Evolutionary conservation across 2,797 vertebrate genomes (phyloP), one percentile per base, ranked within the genome.

Genomic region (Gymnothorax reevesii): DNA sequence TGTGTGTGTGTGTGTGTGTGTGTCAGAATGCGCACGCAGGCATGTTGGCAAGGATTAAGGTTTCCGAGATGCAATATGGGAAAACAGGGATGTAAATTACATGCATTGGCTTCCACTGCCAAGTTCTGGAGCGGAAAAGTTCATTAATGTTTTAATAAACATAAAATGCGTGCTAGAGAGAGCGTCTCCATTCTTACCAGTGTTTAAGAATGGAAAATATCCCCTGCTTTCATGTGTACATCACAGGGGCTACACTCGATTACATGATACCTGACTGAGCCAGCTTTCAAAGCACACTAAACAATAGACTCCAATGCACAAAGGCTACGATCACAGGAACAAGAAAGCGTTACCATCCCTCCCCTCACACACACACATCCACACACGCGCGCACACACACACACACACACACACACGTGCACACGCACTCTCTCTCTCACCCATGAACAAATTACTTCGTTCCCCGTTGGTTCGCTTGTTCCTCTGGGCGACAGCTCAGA

Each of bases 21-120:
- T 80, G 80, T 86, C 62, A 49, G 33, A 83, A 54, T 73, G 79
- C 59, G 64, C 73, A 25, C 83, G 80, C 52, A 54, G 33, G 52
- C 42, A 55, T 54, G 20, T 22, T 66, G 62, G 62, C 0, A 66
- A 66, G 7, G 20, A 22, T 66, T 66, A 22, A 22, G 20, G 62
- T 22, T 6, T 20, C 62, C n/a, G 62, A 12, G n/a, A 66, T 66
- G 20, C 22, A 66, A 66, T 22, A 22, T 20, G 1, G 62, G 62
- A n/a, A 66, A 66, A 66, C 20, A 22, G 22, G 62, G 62, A 66
- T 66, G 62, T 5, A 66, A 66, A 66, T 66, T 62, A 12, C n/a
- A 22, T 66, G 62, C n/a, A n/a, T n/a, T 66, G 20, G n/a, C 20
- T 66, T 66, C 62, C 7, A 4, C 62, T n/a, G 4, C 62, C 62